These are phyloP conservation scores for Pipistrellus pipistrellus DNA, from an alignment of 2,797 vertebrate species.

Conservation along the genomic window DNA sequence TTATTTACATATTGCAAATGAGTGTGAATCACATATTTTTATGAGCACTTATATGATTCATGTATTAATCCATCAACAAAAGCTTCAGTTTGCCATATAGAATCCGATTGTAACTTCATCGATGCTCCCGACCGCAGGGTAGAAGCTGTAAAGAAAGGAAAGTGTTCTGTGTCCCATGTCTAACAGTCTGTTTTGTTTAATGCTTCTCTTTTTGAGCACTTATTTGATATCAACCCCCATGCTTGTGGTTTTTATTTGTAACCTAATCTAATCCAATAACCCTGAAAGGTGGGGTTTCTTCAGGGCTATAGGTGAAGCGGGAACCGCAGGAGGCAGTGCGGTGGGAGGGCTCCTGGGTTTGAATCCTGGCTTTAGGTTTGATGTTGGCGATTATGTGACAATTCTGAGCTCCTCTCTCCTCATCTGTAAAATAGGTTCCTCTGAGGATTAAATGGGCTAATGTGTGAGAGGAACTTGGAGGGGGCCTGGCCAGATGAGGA, in stretches of 20 bases:
- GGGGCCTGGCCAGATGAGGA: not conserved
- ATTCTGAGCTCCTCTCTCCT: not conserved
- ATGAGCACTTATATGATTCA: conserved; percentile 14
- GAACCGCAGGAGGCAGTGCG: not conserved
- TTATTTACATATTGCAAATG: conserved; percentile 45
- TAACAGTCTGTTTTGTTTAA: conserved; percentile 42
- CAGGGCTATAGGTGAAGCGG: not conserved
- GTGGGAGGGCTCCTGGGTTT: fast-evolving
- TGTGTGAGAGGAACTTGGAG: not conserved
- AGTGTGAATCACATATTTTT: not conserved
- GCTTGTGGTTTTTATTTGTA: not conserved
- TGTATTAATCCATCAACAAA: conserved; percentile 19
- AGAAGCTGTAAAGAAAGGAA: not conserved
- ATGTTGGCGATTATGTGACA: not conserved
- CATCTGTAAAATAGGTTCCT: not conserved
- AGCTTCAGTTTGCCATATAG: not conserved
- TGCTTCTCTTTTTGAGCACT: not conserved
- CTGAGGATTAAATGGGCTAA: not conserved
- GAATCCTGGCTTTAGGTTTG: not conserved
- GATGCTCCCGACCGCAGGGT: not conserved
- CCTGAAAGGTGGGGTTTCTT: not conserved
- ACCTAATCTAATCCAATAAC: not conserved
- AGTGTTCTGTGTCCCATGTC: not conserved
- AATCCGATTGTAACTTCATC: not conserved
- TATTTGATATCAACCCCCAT: not conserved